Evolutionary conservation across 2,113 vertebrate species (phyloP).

Genomic region (Lepisosteus oculatus): DNA sequence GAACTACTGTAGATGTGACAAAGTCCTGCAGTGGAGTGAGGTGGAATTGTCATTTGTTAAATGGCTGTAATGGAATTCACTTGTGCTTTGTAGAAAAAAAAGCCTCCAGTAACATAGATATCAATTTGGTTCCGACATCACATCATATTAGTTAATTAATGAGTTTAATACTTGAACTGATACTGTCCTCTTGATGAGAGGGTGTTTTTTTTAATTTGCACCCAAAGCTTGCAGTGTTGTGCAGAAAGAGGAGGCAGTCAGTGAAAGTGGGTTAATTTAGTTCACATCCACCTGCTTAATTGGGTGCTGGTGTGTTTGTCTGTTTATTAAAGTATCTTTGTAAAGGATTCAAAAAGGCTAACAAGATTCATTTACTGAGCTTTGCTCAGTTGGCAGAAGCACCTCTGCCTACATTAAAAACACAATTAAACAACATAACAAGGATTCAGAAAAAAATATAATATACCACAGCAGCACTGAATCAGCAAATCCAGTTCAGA

Average conservation of each 20-base stretch:
- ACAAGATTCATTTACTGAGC: slow-evolving; percentile 29
- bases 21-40: too few relatives aligned
- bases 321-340: slow-evolving; percentile 35
- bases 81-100: too few relatives aligned
- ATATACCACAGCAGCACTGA: slow-evolving; percentile 21
- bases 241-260: slow-evolving; percentile 21
- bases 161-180: too few relatives aligned
- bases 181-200: too few relatives aligned
- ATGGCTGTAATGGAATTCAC: too few relatives aligned
- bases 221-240: too few relatives aligned
- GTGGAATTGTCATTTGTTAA: too few relatives aligned
- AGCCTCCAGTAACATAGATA: too few relatives aligned
- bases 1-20: too few relatives aligned
- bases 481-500: slow-evolving; percentile 18
- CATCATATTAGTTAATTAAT: too few relatives aligned
- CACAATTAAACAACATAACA: slow-evolving; percentile 7
- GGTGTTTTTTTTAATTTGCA: too few relatives aligned
- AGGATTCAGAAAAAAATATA: neutral
- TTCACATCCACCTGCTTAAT: slow-evolving; percentile 26
- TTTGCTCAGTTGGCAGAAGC: slow-evolving; percentile 22
- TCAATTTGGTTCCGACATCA: too few relatives aligned
- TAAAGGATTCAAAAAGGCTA: slow-evolving; percentile 29
- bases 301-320: slow-evolving; percentile 23
- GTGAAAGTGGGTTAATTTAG: slow-evolving; percentile 22
- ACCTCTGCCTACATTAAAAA: slow-evolving; percentile 19